Percentiles rank a stretch among this genome's conserved stretches.
Evolutionary conservation across 2,113 vertebrate genomes (phyloP).

Genomic region (Oncorhynchus mykiss): DNA sequence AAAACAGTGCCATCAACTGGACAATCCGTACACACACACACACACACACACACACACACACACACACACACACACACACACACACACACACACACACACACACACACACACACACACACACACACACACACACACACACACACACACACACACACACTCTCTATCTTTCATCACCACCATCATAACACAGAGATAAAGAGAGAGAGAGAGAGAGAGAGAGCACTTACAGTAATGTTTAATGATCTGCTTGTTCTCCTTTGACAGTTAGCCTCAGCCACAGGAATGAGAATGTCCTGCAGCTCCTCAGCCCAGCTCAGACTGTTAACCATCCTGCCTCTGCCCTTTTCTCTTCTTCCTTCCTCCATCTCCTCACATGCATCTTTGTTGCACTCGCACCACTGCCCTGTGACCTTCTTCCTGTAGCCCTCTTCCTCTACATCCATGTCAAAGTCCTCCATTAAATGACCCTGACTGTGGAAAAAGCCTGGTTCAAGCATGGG

Average conservation of each 20-base stretch:
- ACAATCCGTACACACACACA: not conserved
- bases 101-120: too few relatives aligned
- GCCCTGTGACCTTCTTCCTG: slow-evolving; percentile 18
- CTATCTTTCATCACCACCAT: too few relatives aligned
- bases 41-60: not conserved
- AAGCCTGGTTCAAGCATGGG: slow-evolving; percentile 5
- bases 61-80: not conserved
- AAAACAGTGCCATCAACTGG: not conserved
- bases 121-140: too few relatives aligned
- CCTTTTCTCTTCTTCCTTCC: slow-evolving; percentile 9
- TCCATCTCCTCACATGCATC: too few relatives aligned
- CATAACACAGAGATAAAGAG: not conserved
- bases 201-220: not conserved
- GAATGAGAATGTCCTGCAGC: slow-evolving; percentile 44
- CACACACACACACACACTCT: too few relatives aligned
- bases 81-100: too few relatives aligned
- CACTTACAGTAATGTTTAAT: slow-evolving; percentile 62
- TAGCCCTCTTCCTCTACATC: slow-evolving; percentile 45
- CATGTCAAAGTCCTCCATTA: slow-evolving; percentile 52
- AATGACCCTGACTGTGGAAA: not conserved
- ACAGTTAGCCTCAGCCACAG: slow-evolving; percentile 4
- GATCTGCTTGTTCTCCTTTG: slow-evolving; percentile 34
- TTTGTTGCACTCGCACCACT: slow-evolving; percentile 43
- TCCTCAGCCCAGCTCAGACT: slow-evolving; percentile 63
- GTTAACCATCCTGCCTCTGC: slow-evolving; percentile 49